Evolutionary conservation across 2,797 vertebrate genomes (phyloP).

Genomic region (Thunnus albacares): DNA sequence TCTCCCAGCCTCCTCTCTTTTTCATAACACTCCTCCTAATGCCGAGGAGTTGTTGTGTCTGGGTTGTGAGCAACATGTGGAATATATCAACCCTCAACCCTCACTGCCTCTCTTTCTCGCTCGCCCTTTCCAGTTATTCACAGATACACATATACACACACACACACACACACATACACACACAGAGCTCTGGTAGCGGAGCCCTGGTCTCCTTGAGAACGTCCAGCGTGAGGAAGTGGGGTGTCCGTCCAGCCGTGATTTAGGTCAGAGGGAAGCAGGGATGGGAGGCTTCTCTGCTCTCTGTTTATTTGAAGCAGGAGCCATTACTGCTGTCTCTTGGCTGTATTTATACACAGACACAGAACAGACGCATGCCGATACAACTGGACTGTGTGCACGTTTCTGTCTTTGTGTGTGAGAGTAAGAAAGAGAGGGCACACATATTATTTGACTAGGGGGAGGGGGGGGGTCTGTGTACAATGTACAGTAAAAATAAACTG

Average conservation of each 20-base stretch:
- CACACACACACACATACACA: conserved; percentile 20
- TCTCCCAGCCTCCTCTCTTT: conserved; percentile 62
- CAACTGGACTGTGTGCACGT: conserved; percentile 45
- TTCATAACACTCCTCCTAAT: conserved; percentile 60
- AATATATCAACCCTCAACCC: conserved; percentile 68
- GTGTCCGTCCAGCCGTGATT: conserved; percentile 84
- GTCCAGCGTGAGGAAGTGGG: conserved; percentile 80
- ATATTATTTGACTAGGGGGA: conserved; percentile 65
- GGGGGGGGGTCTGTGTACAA: conserved; percentile 70
- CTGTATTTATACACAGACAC: conserved; percentile 87
- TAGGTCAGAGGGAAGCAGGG: conserved; percentile 81
- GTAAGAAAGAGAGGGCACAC: conserved; percentile 44
- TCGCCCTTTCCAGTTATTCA: conserved; percentile 57
- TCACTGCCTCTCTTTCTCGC: conserved; percentile 44
- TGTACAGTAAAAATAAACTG: conserved; percentile 79
- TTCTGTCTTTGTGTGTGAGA: conserved; percentile 49
- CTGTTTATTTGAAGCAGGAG: conserved; percentile 89
- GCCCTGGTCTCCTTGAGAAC: conserved; percentile 72
- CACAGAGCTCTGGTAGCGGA: conserved; percentile 53
- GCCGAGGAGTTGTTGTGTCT: conserved; percentile 80
- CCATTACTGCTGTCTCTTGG: conserved; percentile 87
- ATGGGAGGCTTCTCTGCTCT: conserved; percentile 80
- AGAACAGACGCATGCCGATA: conserved; percentile 77
- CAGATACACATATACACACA: conserved; percentile 20
- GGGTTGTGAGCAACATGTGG: conserved; percentile 74